Conservation (phyloP, 2,113 vertebrate species). For the Bubo blakistoni region DNA sequence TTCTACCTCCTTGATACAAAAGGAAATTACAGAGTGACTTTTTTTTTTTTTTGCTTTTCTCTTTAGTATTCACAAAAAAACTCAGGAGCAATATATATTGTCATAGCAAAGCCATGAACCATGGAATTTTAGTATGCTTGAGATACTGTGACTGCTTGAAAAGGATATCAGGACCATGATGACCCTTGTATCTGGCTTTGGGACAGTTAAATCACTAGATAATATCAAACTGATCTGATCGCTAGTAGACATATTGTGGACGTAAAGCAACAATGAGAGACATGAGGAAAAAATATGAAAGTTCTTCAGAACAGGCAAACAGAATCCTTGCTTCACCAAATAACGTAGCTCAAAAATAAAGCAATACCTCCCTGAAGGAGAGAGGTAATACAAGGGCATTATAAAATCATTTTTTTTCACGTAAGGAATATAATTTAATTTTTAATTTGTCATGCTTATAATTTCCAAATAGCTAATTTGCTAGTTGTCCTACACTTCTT, state of each 20-base stretch:
- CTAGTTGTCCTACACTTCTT: neutral
- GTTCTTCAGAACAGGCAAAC: neutral
- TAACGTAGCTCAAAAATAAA: neutral
- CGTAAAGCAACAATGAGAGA: neutral
- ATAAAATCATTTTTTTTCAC: neutral
- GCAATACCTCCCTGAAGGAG: neutral
- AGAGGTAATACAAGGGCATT: neutral
- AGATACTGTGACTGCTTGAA: neutral
- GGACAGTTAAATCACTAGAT: neutral
- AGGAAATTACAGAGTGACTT: neutral
- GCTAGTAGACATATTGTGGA: neutral
- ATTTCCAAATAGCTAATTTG: neutral
- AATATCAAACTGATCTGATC: neutral
- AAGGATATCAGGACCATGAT: neutral
- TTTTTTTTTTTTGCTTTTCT: neutral
- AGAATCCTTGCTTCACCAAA: neutral
- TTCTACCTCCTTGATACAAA: neutral
- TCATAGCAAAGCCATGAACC: accelerated
- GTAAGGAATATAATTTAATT: neutral
- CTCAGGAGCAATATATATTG: neutral
- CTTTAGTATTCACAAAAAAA: neutral
- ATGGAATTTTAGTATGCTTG: accelerated
- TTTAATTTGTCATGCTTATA: neutral
- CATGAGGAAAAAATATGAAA: neutral
- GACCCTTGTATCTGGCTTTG: neutral